Base-by-base conservation (phyloP, 2,888 invertebrate genomes). In the Athripsodes cinereus region DNA sequence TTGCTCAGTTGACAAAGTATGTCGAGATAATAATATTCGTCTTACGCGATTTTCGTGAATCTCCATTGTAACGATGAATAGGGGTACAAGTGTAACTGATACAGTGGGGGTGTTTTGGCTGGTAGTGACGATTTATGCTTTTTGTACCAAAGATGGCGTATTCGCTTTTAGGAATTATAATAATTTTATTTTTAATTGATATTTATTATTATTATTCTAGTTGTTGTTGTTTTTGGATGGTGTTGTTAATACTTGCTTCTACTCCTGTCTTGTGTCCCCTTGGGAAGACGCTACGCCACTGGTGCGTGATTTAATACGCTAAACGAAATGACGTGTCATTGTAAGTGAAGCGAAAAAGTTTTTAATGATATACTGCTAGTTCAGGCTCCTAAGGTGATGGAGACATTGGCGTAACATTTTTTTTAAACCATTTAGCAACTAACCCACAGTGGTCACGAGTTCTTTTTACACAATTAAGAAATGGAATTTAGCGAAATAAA, bases 51-150 rank as follows among this genome's bases (percentile, higher is more conserved):
- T 26, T n/a, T n/a, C n/a, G n/a, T n/a, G n/a, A n/a, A n/a, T n/a
- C n/a, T n/a, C n/a, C n/a, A n/a, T n/a, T n/a, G n/a, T n/a, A n/a
- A n/a, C n/a, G n/a, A n/a, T n/a, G n/a, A n/a, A n/a, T n/a, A n/a
- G n/a, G n/a, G n/a, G n/a, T n/a, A n/a, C n/a, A n/a, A n/a, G n/a
- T n/a, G n/a, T n/a, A n/a, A n/a, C n/a, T n/a, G n/a, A n/a, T n/a
- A n/a, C n/a, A n/a, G n/a, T n/a, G n/a, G n/a, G n/a, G n/a, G n/a
- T n/a, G 11, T 31, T 8, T 31, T 31, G 11, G 11, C 8, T 8
- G 31, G 31, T 31, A 2, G 40, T 49, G 75, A 73, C 75, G 74
- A 78, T 77, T 76, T 76, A 78, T 73, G 65, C 60, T 58, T 16
- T 40, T 13, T 40, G n/a, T 40, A 40, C 40, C 13, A 40, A 40